Evolutionary conservation across 92 coral and sea anemone species (phyloP).

Genomic region (Epizoanthus rinbou): DNA sequence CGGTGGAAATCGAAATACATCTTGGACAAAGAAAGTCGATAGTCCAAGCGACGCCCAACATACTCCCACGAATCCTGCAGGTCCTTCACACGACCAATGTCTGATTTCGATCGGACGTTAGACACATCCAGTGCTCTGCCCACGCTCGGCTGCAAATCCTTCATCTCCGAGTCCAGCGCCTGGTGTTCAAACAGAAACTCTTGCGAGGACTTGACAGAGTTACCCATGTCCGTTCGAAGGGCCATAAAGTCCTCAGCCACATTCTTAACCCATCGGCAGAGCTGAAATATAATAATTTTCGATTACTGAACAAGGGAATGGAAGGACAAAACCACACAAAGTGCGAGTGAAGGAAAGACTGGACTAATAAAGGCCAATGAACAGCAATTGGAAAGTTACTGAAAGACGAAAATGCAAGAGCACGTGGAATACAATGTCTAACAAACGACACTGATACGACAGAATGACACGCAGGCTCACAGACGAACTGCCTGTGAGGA

Average conservation of each 20-base stretch:
- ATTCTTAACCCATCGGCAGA: slow-evolving; percentile 83
- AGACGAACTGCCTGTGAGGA: no score
- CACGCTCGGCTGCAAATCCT: slow-evolving; percentile 65
- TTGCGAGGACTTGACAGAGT: slow-evolving; percentile 74
- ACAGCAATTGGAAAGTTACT: background rate
- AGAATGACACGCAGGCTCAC: no score
- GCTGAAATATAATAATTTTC: slow-evolving; percentile 41
- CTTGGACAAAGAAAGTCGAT: slow-evolving; percentile 82
- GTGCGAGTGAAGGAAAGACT: background rate
- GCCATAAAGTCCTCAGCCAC: slow-evolving; percentile 88
- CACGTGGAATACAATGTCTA: no score
- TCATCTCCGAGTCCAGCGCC: slow-evolving; percentile 78
- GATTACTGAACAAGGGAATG: background rate
- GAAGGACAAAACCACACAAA: background rate
- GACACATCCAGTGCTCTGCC: slow-evolving; percentile 62
- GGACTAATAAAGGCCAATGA: background rate
- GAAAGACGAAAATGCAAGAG: no score
- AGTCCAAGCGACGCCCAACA: slow-evolving; percentile 74
- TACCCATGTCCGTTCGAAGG: slow-evolving; percentile 83
- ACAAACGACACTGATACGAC: no score
- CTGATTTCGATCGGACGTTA: slow-evolving; percentile 63
- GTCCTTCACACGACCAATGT: slow-evolving; percentile 71
- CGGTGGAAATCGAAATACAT: slow-evolving; percentile 91
- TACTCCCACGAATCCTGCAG: slow-evolving; percentile 73
- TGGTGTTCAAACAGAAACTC: slow-evolving; percentile 85